These are phyloP conservation scores for Vespertilio murinus DNA, from an alignment of 2,797 vertebrate species.

Conservation along the genomic window DNA sequence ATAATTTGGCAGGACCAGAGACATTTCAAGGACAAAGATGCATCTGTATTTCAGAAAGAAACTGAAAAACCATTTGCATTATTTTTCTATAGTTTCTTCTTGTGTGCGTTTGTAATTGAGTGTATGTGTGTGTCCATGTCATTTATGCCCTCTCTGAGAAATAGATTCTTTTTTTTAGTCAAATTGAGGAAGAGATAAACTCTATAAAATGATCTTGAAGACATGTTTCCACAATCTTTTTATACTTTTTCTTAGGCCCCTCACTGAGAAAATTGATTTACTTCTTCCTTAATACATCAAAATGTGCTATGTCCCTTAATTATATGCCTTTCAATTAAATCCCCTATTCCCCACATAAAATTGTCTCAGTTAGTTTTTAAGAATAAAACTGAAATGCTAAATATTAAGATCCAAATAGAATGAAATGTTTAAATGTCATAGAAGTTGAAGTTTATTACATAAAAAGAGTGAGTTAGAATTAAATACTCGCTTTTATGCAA, in stretches of 20 bases:
- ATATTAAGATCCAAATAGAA: background rate
- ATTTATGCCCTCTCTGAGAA: background rate
- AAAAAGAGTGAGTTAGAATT: background rate
- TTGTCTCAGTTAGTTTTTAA: conserved; percentile 29
- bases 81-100: background rate
- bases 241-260: background rate
- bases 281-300: background rate
- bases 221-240: background rate
- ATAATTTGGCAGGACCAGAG: background rate
- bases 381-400: background rate
- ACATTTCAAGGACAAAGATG: background rate
- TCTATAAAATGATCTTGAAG: background rate
- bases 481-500: background rate
- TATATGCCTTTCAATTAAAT: conserved; percentile 29
- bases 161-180: background rate
- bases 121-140: background rate
- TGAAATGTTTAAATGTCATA: conserved; percentile 5
- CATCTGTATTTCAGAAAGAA: background rate
- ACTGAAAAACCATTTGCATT: background rate
- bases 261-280: conserved; percentile 30
- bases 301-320: background rate
- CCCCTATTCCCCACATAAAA: background rate
- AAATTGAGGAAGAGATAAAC: background rate
- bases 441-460: background rate
- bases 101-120: background rate